phyloP scores from a whole-genome alignment of 2,113 vertebrate species.

The Miniopterus natalensis region DNA sequence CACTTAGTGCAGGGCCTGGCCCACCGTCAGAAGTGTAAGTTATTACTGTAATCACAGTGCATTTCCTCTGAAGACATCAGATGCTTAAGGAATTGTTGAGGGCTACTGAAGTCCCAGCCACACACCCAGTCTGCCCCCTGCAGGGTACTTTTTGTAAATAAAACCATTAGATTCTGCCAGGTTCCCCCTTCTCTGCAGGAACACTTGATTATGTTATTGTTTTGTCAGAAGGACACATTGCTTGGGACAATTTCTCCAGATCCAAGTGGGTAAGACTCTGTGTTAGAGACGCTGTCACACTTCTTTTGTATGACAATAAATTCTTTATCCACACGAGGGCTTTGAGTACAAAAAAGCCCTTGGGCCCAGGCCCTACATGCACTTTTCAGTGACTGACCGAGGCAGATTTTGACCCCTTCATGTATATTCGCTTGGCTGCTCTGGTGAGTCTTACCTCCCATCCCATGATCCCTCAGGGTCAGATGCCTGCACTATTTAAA shows the following conservation, averaged over 20 bases:
- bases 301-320: not conserved
- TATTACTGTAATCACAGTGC: not conserved
- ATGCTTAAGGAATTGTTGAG: not conserved
- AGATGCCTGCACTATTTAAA: not conserved
- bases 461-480: fast-evolving
- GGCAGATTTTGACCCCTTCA: not conserved
- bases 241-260: not conserved
- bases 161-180: not conserved
- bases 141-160: conserved; percentile 33
- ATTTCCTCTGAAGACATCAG: not conserved
- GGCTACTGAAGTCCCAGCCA: not conserved
- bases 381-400: not conserved
- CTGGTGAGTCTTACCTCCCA: not conserved
- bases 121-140: conserved; percentile 58
- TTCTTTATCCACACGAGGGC: not conserved
- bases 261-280: not conserved
- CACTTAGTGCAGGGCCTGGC: not conserved
- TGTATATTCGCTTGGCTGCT: not conserved
- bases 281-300: not conserved
- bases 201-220: fast-evolving
- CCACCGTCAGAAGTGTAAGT: not conserved
- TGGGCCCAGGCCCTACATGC: not conserved
- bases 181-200: not conserved
- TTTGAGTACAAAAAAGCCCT: not conserved
- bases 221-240: conserved; percentile 9